Percentiles rank a stretch among this genome's conserved stretches.
Conservation (phyloP, 2,797 vertebrate genomes). For the Vespertilio murinus region DNA sequence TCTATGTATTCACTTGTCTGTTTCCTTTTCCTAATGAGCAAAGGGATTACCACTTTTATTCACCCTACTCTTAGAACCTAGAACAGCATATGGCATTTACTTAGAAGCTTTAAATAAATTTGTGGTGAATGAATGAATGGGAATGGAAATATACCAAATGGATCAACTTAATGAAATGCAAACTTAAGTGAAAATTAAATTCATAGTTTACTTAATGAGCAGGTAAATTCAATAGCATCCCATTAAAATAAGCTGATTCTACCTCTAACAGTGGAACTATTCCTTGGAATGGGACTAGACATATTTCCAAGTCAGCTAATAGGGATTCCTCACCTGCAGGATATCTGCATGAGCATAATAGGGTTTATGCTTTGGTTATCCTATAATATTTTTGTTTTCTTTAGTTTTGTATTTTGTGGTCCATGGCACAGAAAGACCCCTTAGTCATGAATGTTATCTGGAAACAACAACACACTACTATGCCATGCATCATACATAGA, state of each 20-base stretch:
- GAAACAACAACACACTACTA: neutral
- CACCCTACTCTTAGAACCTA: neutral
- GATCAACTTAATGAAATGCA: neutral
- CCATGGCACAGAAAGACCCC: neutral
- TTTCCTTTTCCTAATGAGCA: neutral
- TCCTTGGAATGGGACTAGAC: neutral
- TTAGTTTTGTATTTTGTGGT: neutral
- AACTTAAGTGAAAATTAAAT: neutral
- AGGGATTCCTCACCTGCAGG: neutral
- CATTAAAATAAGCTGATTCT: neutral
- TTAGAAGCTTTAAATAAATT: neutral
- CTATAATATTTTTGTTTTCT: neutral
- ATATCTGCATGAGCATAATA: neutral
- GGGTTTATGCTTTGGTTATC: neutral
- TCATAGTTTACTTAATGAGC: conserved; percentile 9
- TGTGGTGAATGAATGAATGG: neutral
- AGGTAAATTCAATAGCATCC: neutral
- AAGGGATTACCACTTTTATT: neutral
- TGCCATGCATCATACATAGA: neutral
- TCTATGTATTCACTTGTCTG: neutral
- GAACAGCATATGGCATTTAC: neutral
- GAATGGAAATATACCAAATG: neutral
- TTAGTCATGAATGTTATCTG: neutral
- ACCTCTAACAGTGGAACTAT: neutral
- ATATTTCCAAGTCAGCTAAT: neutral